Evolutionary conservation across 2,888 invertebrate species (phyloP).

Genomic region (Pachydiplax longipennis): DNA sequence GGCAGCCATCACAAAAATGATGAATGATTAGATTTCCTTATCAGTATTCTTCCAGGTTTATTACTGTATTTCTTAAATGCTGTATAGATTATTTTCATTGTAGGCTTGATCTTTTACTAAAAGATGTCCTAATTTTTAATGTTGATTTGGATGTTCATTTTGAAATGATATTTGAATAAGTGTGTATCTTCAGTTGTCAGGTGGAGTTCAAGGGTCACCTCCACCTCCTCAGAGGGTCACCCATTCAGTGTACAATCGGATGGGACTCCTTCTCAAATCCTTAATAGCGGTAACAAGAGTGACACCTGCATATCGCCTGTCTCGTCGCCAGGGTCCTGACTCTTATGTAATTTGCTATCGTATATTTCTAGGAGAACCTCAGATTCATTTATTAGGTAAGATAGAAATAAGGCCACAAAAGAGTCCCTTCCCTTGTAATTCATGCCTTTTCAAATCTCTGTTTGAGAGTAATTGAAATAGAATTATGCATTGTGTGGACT

Average conservation of each 20-base stretch:
- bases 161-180: no score
- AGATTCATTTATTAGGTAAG: conserved; percentile 73
- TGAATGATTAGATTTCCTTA: no score
- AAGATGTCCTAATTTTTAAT: no score
- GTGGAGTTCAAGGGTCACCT: conserved; percentile 15
- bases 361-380: conserved; percentile 81
- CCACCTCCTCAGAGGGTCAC: conserved; percentile 64
- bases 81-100: no score
- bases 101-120: no score
- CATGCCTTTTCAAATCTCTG: no score
- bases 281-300: conserved; percentile 87
- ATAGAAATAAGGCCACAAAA: conserved; percentile 48
- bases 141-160: no score
- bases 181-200: not conserved
- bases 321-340: conserved; percentile 86
- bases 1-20: no score
- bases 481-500: conserved; percentile 14
- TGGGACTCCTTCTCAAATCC: conserved; percentile 91
- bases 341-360: conserved; percentile 90
- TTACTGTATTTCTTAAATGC: no score
- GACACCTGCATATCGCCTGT: conserved; percentile 91
- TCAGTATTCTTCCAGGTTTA: no score
- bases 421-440: not conserved
- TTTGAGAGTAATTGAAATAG: not conserved
- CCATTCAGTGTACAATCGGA: conserved; percentile 89